These are phyloP conservation scores for Drosophila nasuta DNA, from an alignment of 1,140 invertebrate species.

Conservation along the genomic window DNA sequence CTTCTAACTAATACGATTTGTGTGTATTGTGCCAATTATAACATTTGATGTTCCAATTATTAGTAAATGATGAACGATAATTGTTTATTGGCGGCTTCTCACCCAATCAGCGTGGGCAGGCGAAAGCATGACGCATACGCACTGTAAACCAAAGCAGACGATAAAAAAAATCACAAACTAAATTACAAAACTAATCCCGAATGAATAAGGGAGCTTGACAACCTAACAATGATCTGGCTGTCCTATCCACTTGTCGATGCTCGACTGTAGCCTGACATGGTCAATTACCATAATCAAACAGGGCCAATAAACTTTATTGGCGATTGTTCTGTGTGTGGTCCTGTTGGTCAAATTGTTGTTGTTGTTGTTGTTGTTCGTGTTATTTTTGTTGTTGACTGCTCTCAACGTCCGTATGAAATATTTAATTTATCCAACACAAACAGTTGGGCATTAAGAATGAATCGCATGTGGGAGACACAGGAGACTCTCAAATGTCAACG, in stretches of 20 bases:
- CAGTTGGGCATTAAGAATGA: slow-evolving; percentile 60
- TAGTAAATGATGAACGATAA: background rate
- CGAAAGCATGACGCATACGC: background rate
- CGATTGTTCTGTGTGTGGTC: slow-evolving; percentile 49
- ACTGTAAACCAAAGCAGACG: slow-evolving; percentile 11
- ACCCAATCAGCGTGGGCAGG: background rate
- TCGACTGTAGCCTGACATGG: slow-evolving; percentile 24
- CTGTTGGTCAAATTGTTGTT: slow-evolving; percentile 44
- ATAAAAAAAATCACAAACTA: background rate
- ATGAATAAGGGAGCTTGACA: slow-evolving; percentile 1
- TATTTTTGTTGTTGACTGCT: slow-evolving; percentile 26
- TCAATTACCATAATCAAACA: slow-evolving; percentile 67
- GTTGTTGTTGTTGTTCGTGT: slow-evolving; percentile 24
- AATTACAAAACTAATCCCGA: slow-evolving; percentile 19
- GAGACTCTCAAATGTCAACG: slow-evolving; percentile 49
- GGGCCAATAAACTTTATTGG: slow-evolving; percentile 71
- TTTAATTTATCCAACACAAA: slow-evolving; percentile 70
- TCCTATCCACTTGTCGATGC: slow-evolving; percentile 27
- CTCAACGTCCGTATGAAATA: slow-evolving; percentile 63
- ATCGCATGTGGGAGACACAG: slow-evolving; percentile 45
- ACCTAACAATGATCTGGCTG: background rate
- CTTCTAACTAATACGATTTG: too few relatives aligned
- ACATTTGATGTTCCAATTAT: background rate
- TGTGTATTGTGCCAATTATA: background rate
- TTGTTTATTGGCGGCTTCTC: background rate